Evolutionary conservation across 2,797 vertebrate species (phyloP), one percentile per base, ranked within the genome.

Genomic region (Hydrolagus colliei): DNA sequence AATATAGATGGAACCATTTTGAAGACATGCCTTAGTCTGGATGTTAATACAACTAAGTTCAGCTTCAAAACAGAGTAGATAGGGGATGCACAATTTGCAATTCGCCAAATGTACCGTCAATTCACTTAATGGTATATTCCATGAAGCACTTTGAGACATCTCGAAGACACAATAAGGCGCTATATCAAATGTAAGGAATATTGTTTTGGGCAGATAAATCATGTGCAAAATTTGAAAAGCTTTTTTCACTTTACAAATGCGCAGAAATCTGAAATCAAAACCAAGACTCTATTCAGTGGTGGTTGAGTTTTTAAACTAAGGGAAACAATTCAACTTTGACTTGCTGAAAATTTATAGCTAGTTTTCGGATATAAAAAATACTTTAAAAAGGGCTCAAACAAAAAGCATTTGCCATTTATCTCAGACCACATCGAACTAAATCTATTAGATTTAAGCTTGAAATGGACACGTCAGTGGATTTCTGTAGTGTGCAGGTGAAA

Each of bases 331-430:
- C 35, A 82, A 82, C 71, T 84, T 67, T 41, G 11, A 11, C 0
- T 11, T 35, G 27, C 32, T 20, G 75, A 12, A 76, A 76, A 52
- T 76, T 77, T 61, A 77, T 59, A 16, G 41, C 41, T 52, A 52
- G 13, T 82, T 71, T 71, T n/a, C 35, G 32, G 32, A 35, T 10
- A 22, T 27, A 32, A 4, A 73, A 78, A 9, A 65, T 2, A 52
- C 71, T 52, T 84, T 41, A 82, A 18, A 67, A 41, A 52, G 4
- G 79, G 65, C 79, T 84, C 79, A 84, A 84, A 52, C 79, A 84
- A 84, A 82, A 84, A 59, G 52, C 8, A 77, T 77, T 68, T 32
- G 67, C 63, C 62, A 32, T 63, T 84, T 71, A 52, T 18, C 11
- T 82, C 79, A 71, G 8, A 77, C n/a, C 75, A 9, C 14, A 35